Evolutionary conservation across 1,140 invertebrate species (phyloP), one percentile per base, ranked within the genome.

Genomic region (Papilio xuthus): DNA sequence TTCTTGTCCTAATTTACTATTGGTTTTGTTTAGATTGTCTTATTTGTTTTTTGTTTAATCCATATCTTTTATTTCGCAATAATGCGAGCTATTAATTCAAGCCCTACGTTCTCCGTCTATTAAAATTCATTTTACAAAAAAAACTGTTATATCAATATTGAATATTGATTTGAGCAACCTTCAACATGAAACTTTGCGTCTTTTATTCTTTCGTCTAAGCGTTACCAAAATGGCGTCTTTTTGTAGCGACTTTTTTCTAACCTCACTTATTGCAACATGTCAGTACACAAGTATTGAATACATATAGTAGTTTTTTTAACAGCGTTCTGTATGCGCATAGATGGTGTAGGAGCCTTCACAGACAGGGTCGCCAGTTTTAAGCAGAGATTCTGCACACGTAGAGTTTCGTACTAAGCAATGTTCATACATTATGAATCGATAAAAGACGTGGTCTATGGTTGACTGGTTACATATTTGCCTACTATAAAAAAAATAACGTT

Each of bases 241-340:
- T 44, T 47, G 44, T 6, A 47, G 60, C 20, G 9, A 15, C 18
- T 18, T 63, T 63, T 63, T 69, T 70, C 69, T 70, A 70, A 70
- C 69, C 26, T 70, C 69, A 67, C n/a, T 32, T n/a, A 42, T 70
- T 70, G 32, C 69, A n/a, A 41, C 69, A 70, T 70, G 8, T 9
- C 8, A 42, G 15, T 70, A n/a, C 18, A 70, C 69, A 32, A 37
- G 18, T 70, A 13, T 70, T 70, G 69, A 70, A 70, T 70, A 70
- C 69, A 41, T 69, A 37, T 37, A 12, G 37, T 9, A n/a, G 13
- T 32, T 70, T 70, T 70, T 70, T 70, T 70, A 70, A 70, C 32
- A 37, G 28, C 37, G n/a, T 70, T 70, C 69, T 41, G 69, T 70
- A 70, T 70, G 69, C 69, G 69, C 26, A 70, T 70, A 70, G 69